Evolutionary conservation across 2,888 invertebrate species (phyloP).

Genomic region (Endomychus coccineus): DNA sequence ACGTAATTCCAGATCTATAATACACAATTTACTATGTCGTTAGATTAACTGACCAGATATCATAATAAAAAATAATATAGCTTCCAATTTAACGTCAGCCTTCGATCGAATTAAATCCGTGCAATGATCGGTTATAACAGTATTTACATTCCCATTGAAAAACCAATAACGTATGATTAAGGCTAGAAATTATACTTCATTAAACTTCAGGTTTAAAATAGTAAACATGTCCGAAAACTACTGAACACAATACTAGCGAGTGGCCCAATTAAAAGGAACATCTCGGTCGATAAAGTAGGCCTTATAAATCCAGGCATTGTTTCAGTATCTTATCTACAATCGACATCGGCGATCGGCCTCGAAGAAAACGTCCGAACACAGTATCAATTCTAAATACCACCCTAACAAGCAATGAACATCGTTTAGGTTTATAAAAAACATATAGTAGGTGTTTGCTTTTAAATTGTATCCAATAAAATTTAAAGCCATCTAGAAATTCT

Average conservation of each 20-base stretch:
- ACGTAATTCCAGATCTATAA: too few species aligned
- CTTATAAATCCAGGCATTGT: conserved; percentile 43
- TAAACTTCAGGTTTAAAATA: conserved; percentile 15
- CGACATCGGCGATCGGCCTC: conserved; percentile 38
- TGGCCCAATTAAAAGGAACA: conserved; percentile 36
- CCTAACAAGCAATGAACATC: conserved; percentile 37
- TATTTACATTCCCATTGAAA: too few species aligned
- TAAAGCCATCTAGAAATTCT: too few species aligned
- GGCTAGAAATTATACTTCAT: conserved; percentile 20
- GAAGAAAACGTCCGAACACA: conserved; percentile 34
- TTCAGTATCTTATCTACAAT: conserved; percentile 42
- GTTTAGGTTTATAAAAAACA: conserved; percentile 18
- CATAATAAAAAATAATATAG: too few species aligned
- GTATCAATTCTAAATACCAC: conserved; percentile 40
- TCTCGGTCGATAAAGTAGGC: conserved; percentile 38
- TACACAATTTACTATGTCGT: too few species aligned
- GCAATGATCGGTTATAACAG: too few species aligned
- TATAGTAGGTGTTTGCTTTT: too few species aligned
- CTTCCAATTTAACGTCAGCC: too few species aligned
- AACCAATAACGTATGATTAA: conserved; percentile 15
- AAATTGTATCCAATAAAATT: too few species aligned
- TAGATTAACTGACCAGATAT: too few species aligned
- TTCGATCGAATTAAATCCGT: too few species aligned
- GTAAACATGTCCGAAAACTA: conserved; percentile 25
- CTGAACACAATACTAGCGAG: conserved; percentile 22